These are phyloP conservation scores for Rhorus exstirpatorius DNA, from an alignment of 2,888 invertebrate genomes.

Conservation along the genomic window DNA sequence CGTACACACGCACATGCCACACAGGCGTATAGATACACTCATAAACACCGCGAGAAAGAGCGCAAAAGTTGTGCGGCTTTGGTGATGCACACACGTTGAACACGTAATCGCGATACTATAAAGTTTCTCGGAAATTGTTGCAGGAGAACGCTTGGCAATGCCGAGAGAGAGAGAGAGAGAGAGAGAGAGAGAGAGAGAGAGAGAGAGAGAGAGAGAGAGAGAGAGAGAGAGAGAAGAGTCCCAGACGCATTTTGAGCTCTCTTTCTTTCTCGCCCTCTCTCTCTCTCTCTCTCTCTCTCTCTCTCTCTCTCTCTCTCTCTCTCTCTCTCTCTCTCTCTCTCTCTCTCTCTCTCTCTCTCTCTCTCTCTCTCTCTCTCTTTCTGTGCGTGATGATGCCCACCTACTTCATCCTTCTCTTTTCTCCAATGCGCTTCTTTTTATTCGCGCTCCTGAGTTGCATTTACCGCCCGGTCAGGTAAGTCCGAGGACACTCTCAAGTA, in stretches of 20 bases:
- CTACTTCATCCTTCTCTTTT: constrained; percentile 34
- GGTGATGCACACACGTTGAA: constrained; percentile 51
- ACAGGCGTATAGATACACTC: too few species aligned
- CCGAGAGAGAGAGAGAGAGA: constrained; percentile 12
- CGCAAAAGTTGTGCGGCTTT: constrained; percentile 43
- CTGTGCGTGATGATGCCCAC: constrained; percentile 37
- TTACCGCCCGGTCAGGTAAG: constrained; percentile 59
- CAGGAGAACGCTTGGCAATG: constrained; percentile 62
- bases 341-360: constrained; percentile 5
- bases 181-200: constrained; percentile 2
- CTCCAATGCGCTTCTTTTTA: constrained; percentile 44
- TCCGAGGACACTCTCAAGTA: constrained; percentile 14
- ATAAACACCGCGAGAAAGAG: constrained; percentile 5
- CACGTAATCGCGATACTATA: constrained; percentile 68
- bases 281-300: too few species aligned
- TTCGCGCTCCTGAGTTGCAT: constrained; percentile 38
- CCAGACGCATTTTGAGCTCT: constrained; percentile 44
- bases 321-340: constrained; percentile 33
- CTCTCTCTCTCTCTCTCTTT: constrained; percentile 36
- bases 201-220: neutral
- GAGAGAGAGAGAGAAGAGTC: constrained; percentile 4
- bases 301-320: too few species aligned
- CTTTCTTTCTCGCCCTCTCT: too few species aligned
- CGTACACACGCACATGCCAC: constrained; percentile 15
- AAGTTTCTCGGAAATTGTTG: constrained; percentile 67